Evolutionary conservation across 2,888 invertebrate species (phyloP).

Genomic region (Cerastoderma edule): DNA sequence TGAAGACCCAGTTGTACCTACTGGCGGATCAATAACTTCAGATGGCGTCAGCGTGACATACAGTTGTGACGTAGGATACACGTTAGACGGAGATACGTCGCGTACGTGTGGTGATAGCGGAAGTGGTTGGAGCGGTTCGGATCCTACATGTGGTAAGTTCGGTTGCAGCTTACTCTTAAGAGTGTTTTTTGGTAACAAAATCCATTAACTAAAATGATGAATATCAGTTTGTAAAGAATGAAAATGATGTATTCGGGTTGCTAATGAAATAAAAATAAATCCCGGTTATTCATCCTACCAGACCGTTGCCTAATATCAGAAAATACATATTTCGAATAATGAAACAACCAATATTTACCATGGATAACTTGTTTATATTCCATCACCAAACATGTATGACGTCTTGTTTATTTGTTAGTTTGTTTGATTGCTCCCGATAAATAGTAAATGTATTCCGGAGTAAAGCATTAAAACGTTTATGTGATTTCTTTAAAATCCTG

Average conservation of each 20-base stretch:
- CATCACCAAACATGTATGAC: no score
- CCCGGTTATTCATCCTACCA: no score
- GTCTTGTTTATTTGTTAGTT: no score
- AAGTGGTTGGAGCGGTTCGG: constrained; percentile 38
- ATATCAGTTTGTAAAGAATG: neutral
- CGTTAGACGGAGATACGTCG: constrained; percentile 18
- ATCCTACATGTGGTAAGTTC: constrained; percentile 41
- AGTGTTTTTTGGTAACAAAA: neutral
- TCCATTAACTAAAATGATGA: neutral
- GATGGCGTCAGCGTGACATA: constrained; percentile 34
- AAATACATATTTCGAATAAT: no score
- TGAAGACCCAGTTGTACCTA: constrained; percentile 32
- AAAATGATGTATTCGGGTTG: neutral
- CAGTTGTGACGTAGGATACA: constrained; percentile 39
- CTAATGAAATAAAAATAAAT: no score
- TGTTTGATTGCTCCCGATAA: no score
- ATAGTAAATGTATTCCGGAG: no score
- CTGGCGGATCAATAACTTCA: constrained; percentile 20
- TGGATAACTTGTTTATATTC: no score
- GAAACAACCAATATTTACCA: no score
- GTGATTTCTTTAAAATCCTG: no score
- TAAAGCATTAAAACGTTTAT: no score
- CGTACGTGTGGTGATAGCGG: constrained; percentile 31
- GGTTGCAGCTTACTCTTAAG: neutral
- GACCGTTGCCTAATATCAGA: no score